phyloP scores from a whole-genome alignment of 2,113 vertebrate genomes.

The Gambusia affinis region DNA sequence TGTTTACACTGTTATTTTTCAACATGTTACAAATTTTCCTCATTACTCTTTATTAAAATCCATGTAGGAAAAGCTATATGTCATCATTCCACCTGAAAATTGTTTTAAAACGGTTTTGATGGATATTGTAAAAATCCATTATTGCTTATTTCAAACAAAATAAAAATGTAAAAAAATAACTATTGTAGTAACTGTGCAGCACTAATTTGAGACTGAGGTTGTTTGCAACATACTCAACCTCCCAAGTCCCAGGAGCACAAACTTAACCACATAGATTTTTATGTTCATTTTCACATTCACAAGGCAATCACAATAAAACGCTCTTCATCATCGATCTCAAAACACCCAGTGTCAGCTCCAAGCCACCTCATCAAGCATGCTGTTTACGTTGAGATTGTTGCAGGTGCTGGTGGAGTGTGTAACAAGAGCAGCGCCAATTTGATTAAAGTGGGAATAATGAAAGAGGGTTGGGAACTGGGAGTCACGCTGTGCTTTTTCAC shows the following conservation, averaged over 20 bases:
- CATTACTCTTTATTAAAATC: background rate
- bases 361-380: slow-evolving; percentile 29
- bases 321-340: slow-evolving; percentile 20
- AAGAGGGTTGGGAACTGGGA: slow-evolving; percentile 26
- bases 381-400: slow-evolving; percentile 13
- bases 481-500: slow-evolving; percentile 30
- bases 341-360: slow-evolving; percentile 11
- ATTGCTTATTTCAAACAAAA: background rate
- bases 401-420: slow-evolving; percentile 48
- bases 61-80: background rate
- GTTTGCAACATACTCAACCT: background rate
- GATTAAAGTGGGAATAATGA: slow-evolving; percentile 65
- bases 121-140: background rate
- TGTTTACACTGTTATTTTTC: background rate
- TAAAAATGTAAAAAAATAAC: background rate
- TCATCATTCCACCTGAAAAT: background rate
- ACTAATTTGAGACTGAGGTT: background rate
- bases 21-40: background rate
- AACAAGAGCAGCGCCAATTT: slow-evolving; percentile 42
- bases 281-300: slow-evolving; percentile 1
- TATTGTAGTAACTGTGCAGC: background rate
- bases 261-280: slow-evolving; percentile 4
- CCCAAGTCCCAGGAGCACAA: background rate
- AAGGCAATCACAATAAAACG: slow-evolving; percentile 21
- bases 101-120: background rate